Conservation (phyloP, 1,140 invertebrate species). For the Ditylenchus dipsaci region DNA sequence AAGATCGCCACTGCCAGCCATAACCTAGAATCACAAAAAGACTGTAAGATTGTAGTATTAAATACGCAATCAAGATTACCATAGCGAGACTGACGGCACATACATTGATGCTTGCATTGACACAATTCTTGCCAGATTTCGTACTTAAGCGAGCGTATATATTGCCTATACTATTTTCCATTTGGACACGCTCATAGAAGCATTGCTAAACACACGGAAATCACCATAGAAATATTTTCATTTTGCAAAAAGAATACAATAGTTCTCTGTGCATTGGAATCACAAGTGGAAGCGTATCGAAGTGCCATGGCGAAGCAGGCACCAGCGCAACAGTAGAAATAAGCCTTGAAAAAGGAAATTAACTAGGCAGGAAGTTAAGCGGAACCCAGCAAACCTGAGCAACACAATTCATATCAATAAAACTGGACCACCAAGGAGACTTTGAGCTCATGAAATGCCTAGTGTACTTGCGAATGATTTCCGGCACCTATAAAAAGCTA, state of each 20-base stretch:
- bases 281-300: constrained; percentile 33
- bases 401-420: constrained; percentile 19
- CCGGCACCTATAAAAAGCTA: constrained; percentile 11
- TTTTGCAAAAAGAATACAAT: constrained; percentile 21
- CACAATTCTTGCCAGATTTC: constrained; percentile 24
- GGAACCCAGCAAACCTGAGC: no score
- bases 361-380: background rate
- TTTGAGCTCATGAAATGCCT: constrained; percentile 9
- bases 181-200: background rate
- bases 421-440: constrained; percentile 20
- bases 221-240: background rate
- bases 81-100: constrained; percentile 22
- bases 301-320: constrained; percentile 39
- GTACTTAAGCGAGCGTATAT: background rate
- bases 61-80: background rate
- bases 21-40: constrained; percentile 19
- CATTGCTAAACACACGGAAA: constrained; percentile 26
- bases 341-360: constrained; percentile 18
- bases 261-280: constrained; percentile 12
- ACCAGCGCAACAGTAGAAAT: constrained; percentile 38
- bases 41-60: no score
- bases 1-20: constrained; percentile 44
- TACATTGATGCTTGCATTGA: constrained; percentile 28
- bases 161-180: constrained; percentile 9
- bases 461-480: constrained; percentile 26